Conservation (phyloP, 2,888 invertebrate genomes). For the Sycophila texana region DNA sequence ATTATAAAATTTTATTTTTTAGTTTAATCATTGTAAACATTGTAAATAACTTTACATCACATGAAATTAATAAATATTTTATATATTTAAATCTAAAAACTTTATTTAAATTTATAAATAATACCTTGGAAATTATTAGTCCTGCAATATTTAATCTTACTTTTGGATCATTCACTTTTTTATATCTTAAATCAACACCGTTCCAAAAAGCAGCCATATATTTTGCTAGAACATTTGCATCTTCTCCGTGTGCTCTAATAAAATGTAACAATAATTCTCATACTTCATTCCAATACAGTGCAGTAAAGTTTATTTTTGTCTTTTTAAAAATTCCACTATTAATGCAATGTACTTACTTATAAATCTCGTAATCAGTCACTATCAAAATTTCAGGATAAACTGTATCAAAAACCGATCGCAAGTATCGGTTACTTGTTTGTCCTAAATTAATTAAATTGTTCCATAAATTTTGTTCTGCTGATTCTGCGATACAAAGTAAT, state of each 20-base stretch:
- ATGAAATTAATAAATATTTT: no score
- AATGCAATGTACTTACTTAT: conserved; percentile 46
- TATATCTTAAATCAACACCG: conserved; percentile 65
- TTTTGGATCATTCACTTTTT: conserved; percentile 60
- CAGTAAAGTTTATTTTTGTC: background rate
- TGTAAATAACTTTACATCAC: background rate
- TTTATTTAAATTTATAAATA: background rate
- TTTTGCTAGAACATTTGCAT: conserved; percentile 56
- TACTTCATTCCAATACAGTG: background rate
- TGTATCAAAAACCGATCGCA: conserved; percentile 22
- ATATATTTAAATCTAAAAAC: background rate
- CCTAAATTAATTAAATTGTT: conserved; percentile 12
- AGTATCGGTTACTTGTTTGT: background rate
- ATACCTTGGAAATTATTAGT: conserved; percentile 63
- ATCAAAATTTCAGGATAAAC: conserved; percentile 57
- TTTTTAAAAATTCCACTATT: background rate
- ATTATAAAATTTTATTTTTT: background rate
- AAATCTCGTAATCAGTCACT: conserved; percentile 56
- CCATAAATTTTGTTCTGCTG: background rate
- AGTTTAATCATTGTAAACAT: background rate
- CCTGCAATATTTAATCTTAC: conserved; percentile 65
- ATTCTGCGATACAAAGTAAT: background rate
- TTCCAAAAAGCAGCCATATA: conserved; percentile 67
- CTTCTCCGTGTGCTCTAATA: conserved; percentile 58
- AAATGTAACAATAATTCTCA: background rate